Percentiles rank a stretch among this genome's conserved stretches.
Conservation (phyloP, 2,888 invertebrate genomes). For the Eupithecia pulchellata region DNA sequence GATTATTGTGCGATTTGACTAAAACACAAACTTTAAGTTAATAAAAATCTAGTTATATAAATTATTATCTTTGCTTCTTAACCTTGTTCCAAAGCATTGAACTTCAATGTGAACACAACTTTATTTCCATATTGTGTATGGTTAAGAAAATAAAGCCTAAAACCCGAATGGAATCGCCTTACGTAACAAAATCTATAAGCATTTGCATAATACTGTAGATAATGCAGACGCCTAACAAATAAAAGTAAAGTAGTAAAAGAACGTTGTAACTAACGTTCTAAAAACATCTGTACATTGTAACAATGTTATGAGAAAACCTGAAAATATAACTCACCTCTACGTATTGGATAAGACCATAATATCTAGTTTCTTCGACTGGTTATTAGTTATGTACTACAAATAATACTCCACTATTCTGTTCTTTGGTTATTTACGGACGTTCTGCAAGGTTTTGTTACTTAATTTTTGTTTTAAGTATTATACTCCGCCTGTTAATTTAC, state of each 20-base stretch:
- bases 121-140: constrained; percentile 21
- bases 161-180: constrained; percentile 14
- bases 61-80: not conserved
- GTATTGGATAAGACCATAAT: constrained; percentile 4
- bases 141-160: constrained; percentile 31
- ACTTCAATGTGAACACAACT: constrained; percentile 17
- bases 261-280: constrained; percentile 5
- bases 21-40: not conserved
- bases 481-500: not conserved
- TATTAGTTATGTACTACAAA: constrained; percentile 2
- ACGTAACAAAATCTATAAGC: constrained; percentile 30
- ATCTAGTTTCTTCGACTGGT: constrained; percentile 16
- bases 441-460: not conserved
- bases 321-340: constrained; percentile 8
- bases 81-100: constrained; percentile 16
- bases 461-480: not conserved
- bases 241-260: constrained; percentile 4
- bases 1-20: not conserved
- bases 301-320: constrained; percentile 28
- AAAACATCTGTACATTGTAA: constrained; percentile 18
- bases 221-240: constrained; percentile 16
- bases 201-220: constrained; percentile 38
- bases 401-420: not conserved
- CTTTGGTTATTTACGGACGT: not conserved
- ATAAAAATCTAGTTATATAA: not conserved